Base-by-base conservation (phyloP, 2,113 vertebrate species). In the Xiphophorus maculatus region DNA sequence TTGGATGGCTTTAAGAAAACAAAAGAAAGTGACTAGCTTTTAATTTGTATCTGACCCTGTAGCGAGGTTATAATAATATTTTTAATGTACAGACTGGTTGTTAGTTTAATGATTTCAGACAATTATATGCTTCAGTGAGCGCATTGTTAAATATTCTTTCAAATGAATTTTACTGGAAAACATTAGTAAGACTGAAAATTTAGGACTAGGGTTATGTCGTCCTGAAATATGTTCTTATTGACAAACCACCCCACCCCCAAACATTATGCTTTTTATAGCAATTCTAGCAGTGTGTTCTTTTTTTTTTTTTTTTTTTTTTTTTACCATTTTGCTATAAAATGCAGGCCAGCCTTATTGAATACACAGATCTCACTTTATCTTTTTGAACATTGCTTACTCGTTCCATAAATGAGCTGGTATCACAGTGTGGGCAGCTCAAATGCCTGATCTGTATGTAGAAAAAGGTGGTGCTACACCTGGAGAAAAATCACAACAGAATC, bases 1-100 rank as follows among this genome's bases (percentile, higher is more conserved):
- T 5, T 33, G 14, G 0, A 64, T 27, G 27, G 54, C 27, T 48
- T 66, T 60, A 63, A 60, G 15, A 30, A 27, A 82, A 54, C 27
- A 10, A 27, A 74, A 28, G 69, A 48, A 48, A 78, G 61, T 79
- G 74, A 70, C 51, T 63, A 5, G 17, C 15, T 42, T 19, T 58
- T n/a, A 58, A 58, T 9, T n/a, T 58, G 10, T 9, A 22, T 58
- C 7, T 58, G 51, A 11, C 51, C 51, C 22, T 25, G 51, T 10
- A 54, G 51, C 1, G 22, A n/a, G 51, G 22, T 54, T 54, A 54
- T 25, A n/a, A 58, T 58, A 58, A 58, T 3, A 7, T 58, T 58
- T 58, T 9, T n/a, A 58, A n/a, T 58, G 51, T n/a, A n/a, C 19
- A 58, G 22, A n/a, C 4, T 10, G 22, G 51, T 10, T 58, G 51